Conservation (phyloP, 1,140 invertebrate genomes). For the Philotrypesis tridentata region DNA sequence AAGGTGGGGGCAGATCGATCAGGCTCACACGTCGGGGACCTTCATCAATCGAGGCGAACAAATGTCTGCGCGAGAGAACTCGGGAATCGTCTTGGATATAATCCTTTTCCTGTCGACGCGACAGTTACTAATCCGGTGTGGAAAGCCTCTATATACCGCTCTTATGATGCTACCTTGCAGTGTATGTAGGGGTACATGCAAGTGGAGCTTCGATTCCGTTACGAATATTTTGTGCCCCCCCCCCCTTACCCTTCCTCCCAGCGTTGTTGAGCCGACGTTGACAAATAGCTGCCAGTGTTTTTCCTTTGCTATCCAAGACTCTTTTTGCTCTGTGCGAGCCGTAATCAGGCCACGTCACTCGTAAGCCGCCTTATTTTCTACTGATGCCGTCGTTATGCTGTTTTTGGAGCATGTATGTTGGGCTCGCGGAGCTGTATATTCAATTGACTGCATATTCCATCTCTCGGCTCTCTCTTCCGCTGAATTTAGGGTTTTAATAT, state of each 20-base stretch:
- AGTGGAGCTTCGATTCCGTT: slow-evolving; percentile 26
- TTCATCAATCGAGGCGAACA: slow-evolving; percentile 57
- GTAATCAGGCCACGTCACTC: slow-evolving; percentile 34
- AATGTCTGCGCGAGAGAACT: slow-evolving; percentile 29
- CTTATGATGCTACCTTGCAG: background rate
- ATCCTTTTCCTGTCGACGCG: background rate
- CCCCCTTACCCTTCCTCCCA: too few species aligned
- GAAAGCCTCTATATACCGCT: background rate
- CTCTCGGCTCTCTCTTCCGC: background rate
- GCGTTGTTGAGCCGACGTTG: slow-evolving; percentile 31
- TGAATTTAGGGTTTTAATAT: background rate
- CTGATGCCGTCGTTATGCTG: background rate
- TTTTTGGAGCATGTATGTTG: background rate
- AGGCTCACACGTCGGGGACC: slow-evolving; percentile 51
- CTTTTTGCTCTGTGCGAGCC: slow-evolving; percentile 7
- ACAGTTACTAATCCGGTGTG: slow-evolving; percentile 27
- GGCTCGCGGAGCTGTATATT: background rate
- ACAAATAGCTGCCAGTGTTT: slow-evolving; percentile 31
- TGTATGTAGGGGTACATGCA: background rate
- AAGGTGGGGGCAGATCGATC: slow-evolving; percentile 54
- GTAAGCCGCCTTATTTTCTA: slow-evolving; percentile 4
- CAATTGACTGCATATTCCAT: background rate
- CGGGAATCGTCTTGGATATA: slow-evolving; percentile 17
- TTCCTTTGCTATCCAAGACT: background rate
- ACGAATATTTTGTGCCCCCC: slow-evolving; percentile 25